Percentiles rank a stretch among this genome's conserved stretches.
Evolutionary conservation across 2,888 invertebrate species (phyloP).

Genomic region (Hoplodrina blanda): DNA sequence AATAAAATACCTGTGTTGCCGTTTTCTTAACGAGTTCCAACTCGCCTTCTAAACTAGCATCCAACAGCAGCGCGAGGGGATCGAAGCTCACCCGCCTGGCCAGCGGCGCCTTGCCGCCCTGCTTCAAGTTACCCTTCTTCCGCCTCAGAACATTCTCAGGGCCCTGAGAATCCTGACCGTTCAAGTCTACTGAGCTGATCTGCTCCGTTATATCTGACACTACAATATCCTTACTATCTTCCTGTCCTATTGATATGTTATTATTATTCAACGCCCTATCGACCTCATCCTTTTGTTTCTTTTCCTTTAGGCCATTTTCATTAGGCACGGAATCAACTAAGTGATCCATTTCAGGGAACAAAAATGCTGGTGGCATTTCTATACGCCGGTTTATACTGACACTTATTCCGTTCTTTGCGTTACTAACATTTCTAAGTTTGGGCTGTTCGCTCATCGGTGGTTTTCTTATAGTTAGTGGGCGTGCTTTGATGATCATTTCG

Average conservation of each 20-base stretch:
- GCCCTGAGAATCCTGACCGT: constrained; percentile 89
- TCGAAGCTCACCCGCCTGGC: constrained; percentile 98
- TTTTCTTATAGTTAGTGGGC: constrained; percentile 95
- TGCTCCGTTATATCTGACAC: constrained; percentile 88
- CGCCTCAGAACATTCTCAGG: constrained; percentile 91
- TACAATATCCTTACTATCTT: constrained; percentile 83
- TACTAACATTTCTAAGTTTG: constrained; percentile 92
- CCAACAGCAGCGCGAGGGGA: constrained; percentile 98
- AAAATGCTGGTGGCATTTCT: constrained; percentile 95
- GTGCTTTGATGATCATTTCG: constrained; percentile 93
- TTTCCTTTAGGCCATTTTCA: constrained; percentile 83
- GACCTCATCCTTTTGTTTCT: constrained; percentile 84
- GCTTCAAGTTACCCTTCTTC: constrained; percentile 95
- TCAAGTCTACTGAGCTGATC: constrained; percentile 88
- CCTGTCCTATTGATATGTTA: constrained; percentile 73
- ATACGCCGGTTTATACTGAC: constrained; percentile 93
- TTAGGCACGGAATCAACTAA: constrained; percentile 87
- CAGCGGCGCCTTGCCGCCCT: constrained; percentile 93
- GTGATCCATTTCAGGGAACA: constrained; percentile 94
- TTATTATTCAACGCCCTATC: constrained; percentile 83
- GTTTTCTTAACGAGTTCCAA: constrained; percentile 98
- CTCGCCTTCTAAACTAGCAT: constrained; percentile 99
- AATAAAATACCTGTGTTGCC: constrained; percentile 93
- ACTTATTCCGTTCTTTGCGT: constrained; percentile 91
- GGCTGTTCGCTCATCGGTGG: constrained; percentile 95